Percentiles rank a stretch among this genome's conserved stretches.
Conservation (phyloP, 2,888 invertebrate species). For the Cyrtodaria siliqua region DNA sequence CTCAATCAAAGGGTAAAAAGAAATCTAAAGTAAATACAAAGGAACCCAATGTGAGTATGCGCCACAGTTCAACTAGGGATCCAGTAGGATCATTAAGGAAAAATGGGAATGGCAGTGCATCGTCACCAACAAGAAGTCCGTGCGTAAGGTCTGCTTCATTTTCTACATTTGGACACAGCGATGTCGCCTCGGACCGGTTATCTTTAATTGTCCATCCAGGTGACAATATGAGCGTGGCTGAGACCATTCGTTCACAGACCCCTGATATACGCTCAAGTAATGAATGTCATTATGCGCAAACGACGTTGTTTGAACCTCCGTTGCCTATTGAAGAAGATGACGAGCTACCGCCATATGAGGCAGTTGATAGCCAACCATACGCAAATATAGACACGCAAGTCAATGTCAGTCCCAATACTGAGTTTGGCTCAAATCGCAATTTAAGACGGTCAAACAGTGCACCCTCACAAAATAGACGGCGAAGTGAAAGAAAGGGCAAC, state of each 20-base stretch:
- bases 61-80: too few species aligned
- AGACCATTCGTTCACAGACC: slow-evolving; percentile 12
- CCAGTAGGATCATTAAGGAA: neutral
- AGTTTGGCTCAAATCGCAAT: too few species aligned
- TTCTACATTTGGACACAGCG: slow-evolving; percentile 51
- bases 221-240: slow-evolving; percentile 25
- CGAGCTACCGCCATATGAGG: slow-evolving; percentile 78
- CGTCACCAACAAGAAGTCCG: slow-evolving; percentile 21
- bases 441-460: slow-evolving; percentile 13
- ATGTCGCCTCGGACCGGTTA: slow-evolving; percentile 16
- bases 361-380: slow-evolving; percentile 31
- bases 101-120: neutral
- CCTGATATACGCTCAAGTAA: neutral
- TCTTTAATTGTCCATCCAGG: slow-evolving; percentile 45
- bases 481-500: neutral
- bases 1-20: slow-evolving; percentile 12
- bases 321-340: slow-evolving; percentile 76
- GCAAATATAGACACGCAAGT: neutral
- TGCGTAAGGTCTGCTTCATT: slow-evolving; percentile 41
- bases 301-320: slow-evolving; percentile 50
- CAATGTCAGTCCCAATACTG: neutral
- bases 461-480: neutral
- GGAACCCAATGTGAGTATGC: too few species aligned
- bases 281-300: slow-evolving; percentile 54
- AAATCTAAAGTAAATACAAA: slow-evolving; percentile 6